A percentile compares a stretch with the other conserved stretches of the same genome.
Evolutionary conservation across 2,888 invertebrate species (phyloP).

Genomic region (Crepidodera aurea): DNA sequence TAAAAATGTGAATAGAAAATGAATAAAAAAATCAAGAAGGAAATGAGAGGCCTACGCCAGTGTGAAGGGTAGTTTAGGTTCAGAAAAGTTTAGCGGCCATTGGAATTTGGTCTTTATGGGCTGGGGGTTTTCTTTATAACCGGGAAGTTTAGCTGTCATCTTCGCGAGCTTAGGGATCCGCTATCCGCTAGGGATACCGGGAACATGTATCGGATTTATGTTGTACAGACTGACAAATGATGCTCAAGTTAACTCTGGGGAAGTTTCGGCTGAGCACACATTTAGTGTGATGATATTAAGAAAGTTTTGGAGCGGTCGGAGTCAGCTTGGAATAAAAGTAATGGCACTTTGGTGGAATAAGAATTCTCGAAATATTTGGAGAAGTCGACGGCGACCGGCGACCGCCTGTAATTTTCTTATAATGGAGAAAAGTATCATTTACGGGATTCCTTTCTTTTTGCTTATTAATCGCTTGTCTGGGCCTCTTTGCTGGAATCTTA

Average conservation of each 20-base stretch:
- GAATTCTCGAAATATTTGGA: slow-evolving; percentile 25
- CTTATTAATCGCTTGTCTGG: slow-evolving; percentile 24
- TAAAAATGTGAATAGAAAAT: too few relatives aligned
- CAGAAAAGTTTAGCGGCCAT: slow-evolving; percentile 26
- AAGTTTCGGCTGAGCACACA: slow-evolving; percentile 50
- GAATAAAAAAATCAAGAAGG: too few relatives aligned
- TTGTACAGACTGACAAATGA: slow-evolving; percentile 59
- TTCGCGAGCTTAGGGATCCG: slow-evolving; percentile 26
- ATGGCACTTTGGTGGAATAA: slow-evolving; percentile 37
- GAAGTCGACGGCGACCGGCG: slow-evolving; percentile 10
- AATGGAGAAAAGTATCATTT: slow-evolving; percentile 20
- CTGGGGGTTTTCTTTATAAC: slow-evolving; percentile 26
- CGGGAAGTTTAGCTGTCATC: slow-evolving; percentile 33
- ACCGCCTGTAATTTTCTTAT: slow-evolving; percentile 24
- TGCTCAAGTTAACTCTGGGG: slow-evolving; percentile 52
- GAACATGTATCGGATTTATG: slow-evolving; percentile 59
- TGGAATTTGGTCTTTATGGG: slow-evolving; percentile 34
- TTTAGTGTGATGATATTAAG: slow-evolving; percentile 53
- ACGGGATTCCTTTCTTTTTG: slow-evolving; percentile 16
- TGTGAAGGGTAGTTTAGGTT: slow-evolving; percentile 7
- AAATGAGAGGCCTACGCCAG: too few relatives aligned
- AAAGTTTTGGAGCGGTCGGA: slow-evolving; percentile 47
- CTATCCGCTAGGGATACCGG: slow-evolving; percentile 44
- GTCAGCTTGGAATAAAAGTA: slow-evolving; percentile 46
- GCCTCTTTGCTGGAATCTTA: background rate